Evolutionary conservation across 2,113 vertebrate species (phyloP).

Genomic region (Pagrus major): DNA sequence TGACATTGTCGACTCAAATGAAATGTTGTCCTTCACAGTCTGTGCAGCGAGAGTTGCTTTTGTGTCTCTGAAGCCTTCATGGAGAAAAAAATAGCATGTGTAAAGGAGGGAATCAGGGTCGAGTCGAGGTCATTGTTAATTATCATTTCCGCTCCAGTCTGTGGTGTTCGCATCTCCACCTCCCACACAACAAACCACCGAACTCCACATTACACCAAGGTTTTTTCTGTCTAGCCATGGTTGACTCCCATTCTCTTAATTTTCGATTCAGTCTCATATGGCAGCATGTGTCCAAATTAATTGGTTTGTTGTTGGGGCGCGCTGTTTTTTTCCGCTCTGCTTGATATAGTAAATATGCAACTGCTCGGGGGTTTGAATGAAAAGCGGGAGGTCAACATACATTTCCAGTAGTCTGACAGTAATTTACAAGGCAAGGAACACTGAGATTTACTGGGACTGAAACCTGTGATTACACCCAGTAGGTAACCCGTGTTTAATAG

Average conservation of each 20-base stretch:
- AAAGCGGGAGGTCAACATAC: slow-evolving; percentile 44
- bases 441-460: slow-evolving; percentile 45
- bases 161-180: slow-evolving; percentile 19
- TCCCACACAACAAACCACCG: slow-evolving; percentile 24
- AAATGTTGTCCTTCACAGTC: slow-evolving; percentile 52
- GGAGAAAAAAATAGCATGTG: slow-evolving; percentile 14
- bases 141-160: slow-evolving; percentile 29
- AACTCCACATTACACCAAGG: not conserved
- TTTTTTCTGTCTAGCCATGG: slow-evolving; percentile 37
- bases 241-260: slow-evolving; percentile 60
- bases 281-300: slow-evolving; percentile 76
- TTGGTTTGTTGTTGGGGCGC: slow-evolving; percentile 56
- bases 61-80: slow-evolving; percentile 7
- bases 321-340: slow-evolving; percentile 45
- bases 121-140: slow-evolving; percentile 51
- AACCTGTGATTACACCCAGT: slow-evolving; percentile 72
- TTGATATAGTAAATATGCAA: slow-evolving; percentile 54
- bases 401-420: slow-evolving; percentile 18
- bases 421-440: slow-evolving; percentile 54
- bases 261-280: slow-evolving; percentile 39
- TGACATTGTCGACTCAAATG: slow-evolving; percentile 28
- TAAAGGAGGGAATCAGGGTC: slow-evolving; percentile 23
- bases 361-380: slow-evolving; percentile 54
- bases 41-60: slow-evolving; percentile 21
- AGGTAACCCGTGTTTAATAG: slow-evolving; percentile 60